A percentile compares a stretch with the other conserved stretches of the same genome.
These are phyloP conservation scores for Engystomops pustulosus DNA, from an alignment of 2,113 vertebrate genomes.

Conservation along the genomic window DNA sequence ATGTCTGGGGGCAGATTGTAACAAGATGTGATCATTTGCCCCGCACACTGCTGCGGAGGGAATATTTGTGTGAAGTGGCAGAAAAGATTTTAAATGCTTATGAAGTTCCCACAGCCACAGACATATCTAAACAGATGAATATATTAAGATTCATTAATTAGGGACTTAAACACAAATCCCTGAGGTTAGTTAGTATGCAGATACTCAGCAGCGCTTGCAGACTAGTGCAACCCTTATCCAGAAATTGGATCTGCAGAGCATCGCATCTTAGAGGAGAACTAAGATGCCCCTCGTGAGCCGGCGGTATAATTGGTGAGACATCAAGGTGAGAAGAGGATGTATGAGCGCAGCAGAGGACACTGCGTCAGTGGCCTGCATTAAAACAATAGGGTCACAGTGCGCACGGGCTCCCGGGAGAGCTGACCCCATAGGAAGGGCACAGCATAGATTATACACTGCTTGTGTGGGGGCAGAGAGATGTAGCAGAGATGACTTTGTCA, in stretches of 20 bases:
- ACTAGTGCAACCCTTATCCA: not conserved
- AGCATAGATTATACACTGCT: not conserved
- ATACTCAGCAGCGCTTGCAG: conserved; percentile 11
- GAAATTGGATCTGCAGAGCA: not conserved
- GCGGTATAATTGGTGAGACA: not conserved
- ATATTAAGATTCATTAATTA: conserved; percentile 60
- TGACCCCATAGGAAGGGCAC: not conserved
- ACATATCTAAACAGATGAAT: conserved; percentile 56
- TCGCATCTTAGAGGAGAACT: not conserved
- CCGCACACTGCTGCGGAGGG: conserved; percentile 36
- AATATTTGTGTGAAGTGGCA: conserved; percentile 58
- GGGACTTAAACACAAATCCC: conserved; percentile 42
- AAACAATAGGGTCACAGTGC: not conserved
- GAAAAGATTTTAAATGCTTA: conserved; percentile 60
- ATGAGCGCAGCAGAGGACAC: not conserved
- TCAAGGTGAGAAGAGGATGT: conserved; percentile 12
- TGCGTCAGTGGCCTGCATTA: conserved; percentile 18
- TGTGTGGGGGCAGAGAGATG: not conserved
- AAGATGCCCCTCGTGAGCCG: not conserved
- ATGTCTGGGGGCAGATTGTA: conserved; percentile 56
- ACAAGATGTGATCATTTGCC: conserved; percentile 58
- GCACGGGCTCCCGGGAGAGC: not conserved
- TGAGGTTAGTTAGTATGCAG: conserved; percentile 46
- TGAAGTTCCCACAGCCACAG: conserved; percentile 53
- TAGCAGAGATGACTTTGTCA: not conserved